Percentiles rank a stretch among this genome's conserved stretches.
These are phyloP conservation scores for Ditylenchus dipsaci DNA, from an alignment of 1,140 invertebrate species.

Conservation along the genomic window DNA sequence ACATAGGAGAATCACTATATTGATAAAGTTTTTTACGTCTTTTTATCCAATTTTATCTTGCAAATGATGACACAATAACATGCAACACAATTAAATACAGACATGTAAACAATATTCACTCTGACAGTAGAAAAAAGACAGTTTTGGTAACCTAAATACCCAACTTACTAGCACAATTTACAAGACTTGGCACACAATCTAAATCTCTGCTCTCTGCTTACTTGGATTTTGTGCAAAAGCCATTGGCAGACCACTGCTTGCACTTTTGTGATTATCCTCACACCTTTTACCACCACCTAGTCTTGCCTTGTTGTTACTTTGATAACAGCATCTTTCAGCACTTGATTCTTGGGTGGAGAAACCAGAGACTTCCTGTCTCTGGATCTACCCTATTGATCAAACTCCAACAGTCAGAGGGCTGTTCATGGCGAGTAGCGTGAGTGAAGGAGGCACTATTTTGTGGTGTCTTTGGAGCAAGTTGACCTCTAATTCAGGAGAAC, in stretches of 20 bases:
- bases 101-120: not conserved
- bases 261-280: not conserved
- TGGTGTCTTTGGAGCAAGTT: not conserved
- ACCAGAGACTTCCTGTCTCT: too few relatives aligned
- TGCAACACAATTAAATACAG: not conserved
- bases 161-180: not conserved
- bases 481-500: not conserved
- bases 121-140: not conserved
- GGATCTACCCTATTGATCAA: not conserved
- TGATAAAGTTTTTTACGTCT: not conserved
- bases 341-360: not conserved
- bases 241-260: not conserved
- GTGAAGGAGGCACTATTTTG: not conserved
- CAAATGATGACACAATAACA: not conserved
- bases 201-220: not conserved
- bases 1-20: too few relatives aligned
- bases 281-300: not conserved
- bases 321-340: not conserved
- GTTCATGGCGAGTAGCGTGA: not conserved
- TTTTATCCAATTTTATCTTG: not conserved
- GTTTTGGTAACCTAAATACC: not conserved
- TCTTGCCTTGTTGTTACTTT: not conserved
- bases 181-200: constrained; percentile 1
- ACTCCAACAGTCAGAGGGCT: not conserved
- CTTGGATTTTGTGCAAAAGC: not conserved